Base-by-base conservation (phyloP, 2,113 vertebrate genomes). In the Suricata suricatta region DNA sequence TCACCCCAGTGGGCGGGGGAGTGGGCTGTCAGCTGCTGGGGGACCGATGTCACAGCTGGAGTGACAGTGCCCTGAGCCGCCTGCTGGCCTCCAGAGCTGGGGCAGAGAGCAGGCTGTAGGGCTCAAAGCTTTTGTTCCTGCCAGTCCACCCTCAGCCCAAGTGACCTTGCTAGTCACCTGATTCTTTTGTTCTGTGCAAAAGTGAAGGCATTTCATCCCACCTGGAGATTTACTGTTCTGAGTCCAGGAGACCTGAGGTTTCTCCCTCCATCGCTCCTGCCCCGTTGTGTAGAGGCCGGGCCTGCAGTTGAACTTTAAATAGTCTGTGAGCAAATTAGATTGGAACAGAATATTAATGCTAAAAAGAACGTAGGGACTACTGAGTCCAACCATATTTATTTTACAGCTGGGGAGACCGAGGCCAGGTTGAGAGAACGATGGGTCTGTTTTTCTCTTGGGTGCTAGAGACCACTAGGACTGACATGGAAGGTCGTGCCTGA, bases 351-450 rank as follows among this genome's bases (percentile, higher is more conserved):
- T 27, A 19, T 79, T 33, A 52, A 35, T 69, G 79, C 71, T 95
- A 66, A 69, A 89, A 97, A 74, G 66, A 77, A 38, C 44, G 3
- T 38, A 63, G 81, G 23, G 81, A 63, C 60, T 64, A 47, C 31
- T 19, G 66, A 82, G 81, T 86, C 64, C 21, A 63, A 7, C 38
- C 16, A 16, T 38, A 35, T 69, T 95, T 68, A 15, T 82, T 80
- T 95, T 79, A 90, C 38, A 93, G 69, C 5, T 68, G 50, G 19
- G 33, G 44, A 96, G n/a, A 92, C 88, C 12, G 29, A 97, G 44
- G n/a, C 54, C 66, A 79, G 64, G 47, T 44, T 76, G 57, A 90
- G 33, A 93, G 11, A 89, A 17, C 16, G 19, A 27, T 82, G 71
- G n/a, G 4, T 47, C 2, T 95, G 10, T n/a, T 82, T 79, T 57